A percentile compares a stretch with the other conserved stretches of the same genome.
Conservation (phyloP, 1,140 invertebrate genomes). For the Halictus rubicundus region DNA sequence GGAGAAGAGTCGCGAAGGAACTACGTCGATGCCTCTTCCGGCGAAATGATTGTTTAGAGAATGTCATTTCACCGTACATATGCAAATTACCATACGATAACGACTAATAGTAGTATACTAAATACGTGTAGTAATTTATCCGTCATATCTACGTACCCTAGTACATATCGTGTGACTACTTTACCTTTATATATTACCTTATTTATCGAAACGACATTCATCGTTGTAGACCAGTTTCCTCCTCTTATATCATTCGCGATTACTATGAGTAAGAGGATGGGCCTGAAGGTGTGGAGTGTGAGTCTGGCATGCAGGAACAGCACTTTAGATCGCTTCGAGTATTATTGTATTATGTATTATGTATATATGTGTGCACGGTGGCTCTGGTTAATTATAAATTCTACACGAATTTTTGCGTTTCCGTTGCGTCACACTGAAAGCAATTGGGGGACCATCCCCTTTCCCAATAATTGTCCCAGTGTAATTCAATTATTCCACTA, state of each 20-base stretch:
- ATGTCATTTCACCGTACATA: background rate
- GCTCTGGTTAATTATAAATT: slow-evolving; percentile 7
- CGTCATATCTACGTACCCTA: background rate
- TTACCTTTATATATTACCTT: background rate
- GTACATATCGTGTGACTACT: background rate
- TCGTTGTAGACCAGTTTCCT: slow-evolving; percentile 8
- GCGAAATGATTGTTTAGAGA: background rate
- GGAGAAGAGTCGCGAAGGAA: background rate
- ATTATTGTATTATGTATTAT: slow-evolving; percentile 51
- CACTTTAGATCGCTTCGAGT: slow-evolving; percentile 50
- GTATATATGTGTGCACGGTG: slow-evolving; percentile 55
- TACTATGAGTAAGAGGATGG: background rate
- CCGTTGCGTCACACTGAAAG: background rate
- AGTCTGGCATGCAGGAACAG: slow-evolving; percentile 5
- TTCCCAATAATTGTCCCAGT: no score
- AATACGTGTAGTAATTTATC: slow-evolving; percentile 33
- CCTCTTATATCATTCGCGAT: background rate
- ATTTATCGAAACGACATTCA: background rate
- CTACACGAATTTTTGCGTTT: no score
- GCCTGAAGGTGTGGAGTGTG: background rate
- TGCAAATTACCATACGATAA: background rate
- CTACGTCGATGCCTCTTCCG: background rate
- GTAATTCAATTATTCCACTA: background rate
- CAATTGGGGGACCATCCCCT: background rate
- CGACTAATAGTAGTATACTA: background rate